Evolutionary conservation across 2,888 invertebrate species (phyloP).

Genomic region (Sphaerophoria taeniata): DNA sequence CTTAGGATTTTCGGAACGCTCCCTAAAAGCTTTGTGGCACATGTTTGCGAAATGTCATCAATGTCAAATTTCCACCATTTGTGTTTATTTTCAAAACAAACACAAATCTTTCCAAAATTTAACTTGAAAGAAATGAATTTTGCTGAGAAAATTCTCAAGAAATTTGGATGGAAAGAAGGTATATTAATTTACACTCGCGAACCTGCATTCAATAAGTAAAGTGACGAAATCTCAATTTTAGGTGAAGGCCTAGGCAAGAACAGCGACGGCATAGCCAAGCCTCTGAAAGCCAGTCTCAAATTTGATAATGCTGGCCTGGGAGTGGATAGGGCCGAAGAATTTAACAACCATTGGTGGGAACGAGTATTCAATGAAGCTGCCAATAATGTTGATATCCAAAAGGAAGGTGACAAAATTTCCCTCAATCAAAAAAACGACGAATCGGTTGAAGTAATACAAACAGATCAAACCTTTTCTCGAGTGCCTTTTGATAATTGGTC

Average conservation of each 20-base stretch:
- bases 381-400: conserved; percentile 85
- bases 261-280: conserved; percentile 89
- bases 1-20: too few species aligned
- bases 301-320: conserved; percentile 91
- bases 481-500: background rate
- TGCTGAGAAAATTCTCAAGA: conserved; percentile 80
- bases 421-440: conserved; percentile 78
- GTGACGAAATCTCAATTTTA: background rate
- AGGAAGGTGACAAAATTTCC: conserved; percentile 76
- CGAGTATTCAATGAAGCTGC: conserved; percentile 90
- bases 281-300: conserved; percentile 91
- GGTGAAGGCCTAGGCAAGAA: conserved; percentile 90
- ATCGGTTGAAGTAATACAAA: conserved; percentile 78
- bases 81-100: conserved; percentile 41
- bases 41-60: conserved; percentile 35
- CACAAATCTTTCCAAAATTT: background rate
- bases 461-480: conserved; percentile 73
- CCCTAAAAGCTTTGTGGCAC: background rate
- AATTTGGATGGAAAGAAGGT: conserved; percentile 82
- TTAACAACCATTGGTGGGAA: conserved; percentile 94
- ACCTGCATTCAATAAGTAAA: background rate
- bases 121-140: conserved; percentile 78
- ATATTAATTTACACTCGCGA: background rate
- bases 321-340: conserved; percentile 88
- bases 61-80: background rate